These are phyloP conservation scores for Crocidura indochinensis DNA, from an alignment of 2,797 vertebrate species.

Conservation along the genomic window DNA sequence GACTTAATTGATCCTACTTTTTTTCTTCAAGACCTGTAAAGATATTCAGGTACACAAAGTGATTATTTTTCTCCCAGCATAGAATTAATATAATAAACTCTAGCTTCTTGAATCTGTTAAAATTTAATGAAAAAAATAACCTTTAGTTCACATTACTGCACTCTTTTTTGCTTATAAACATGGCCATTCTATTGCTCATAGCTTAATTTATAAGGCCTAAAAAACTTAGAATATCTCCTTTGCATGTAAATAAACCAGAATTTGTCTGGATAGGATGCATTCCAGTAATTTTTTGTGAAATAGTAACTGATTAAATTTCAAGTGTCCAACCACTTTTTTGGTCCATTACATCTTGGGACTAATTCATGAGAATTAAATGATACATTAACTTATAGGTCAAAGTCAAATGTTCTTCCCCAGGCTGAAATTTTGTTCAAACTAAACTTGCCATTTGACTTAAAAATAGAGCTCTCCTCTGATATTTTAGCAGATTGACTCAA, in stretches of 20 bases:
- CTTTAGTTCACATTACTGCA: neutral
- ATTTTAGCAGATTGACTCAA: neutral
- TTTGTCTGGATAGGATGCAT: neutral
- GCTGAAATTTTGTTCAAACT: constrained; percentile 34
- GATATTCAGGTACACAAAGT: neutral
- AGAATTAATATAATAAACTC: neutral
- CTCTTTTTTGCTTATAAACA: neutral
- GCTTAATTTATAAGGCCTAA: neutral
- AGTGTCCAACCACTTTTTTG: constrained; percentile 16
- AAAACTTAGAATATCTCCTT: neutral
- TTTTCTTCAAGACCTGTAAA: neutral
- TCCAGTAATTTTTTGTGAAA: constrained; percentile 24
- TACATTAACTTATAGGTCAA: constrained; percentile 69
- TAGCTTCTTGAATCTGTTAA: neutral
- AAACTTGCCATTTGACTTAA: neutral
- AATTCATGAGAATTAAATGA: constrained; percentile 72
- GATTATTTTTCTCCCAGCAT: neutral
- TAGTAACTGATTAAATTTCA: constrained; percentile 54
- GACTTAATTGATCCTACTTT: neutral
- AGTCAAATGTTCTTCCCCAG: neutral
- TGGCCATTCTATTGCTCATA: neutral
- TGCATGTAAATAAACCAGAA: constrained; percentile 23
- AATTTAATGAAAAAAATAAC: neutral
- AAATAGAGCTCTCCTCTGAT: neutral
- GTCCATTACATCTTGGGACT: constrained; percentile 44